Evolutionary conservation across 2,888 invertebrate genomes (phyloP).

Genomic region (Strigamia transsilvanica): DNA sequence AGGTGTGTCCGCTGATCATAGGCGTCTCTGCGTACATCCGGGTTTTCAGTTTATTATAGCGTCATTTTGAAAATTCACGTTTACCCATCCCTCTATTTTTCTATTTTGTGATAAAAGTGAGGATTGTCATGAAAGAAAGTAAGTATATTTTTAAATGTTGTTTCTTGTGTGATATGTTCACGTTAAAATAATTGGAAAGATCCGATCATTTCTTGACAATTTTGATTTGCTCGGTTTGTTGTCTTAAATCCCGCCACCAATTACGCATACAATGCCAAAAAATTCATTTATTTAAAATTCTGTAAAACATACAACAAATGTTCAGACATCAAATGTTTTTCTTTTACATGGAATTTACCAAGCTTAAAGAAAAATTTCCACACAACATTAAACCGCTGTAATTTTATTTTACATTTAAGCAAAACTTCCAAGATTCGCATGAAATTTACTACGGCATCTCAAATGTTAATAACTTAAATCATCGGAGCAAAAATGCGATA

Average conservation of each 20-base stretch:
- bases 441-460: background rate
- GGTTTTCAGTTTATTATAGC: background rate
- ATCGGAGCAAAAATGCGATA: background rate
- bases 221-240: background rate
- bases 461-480: background rate
- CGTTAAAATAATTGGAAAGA: no score
- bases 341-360: background rate
- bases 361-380: background rate
- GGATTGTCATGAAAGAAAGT: no score
- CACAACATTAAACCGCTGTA: background rate
- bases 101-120: no score
- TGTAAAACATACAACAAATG: conserved; percentile 45
- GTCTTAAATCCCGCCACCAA: background rate
- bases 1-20: no score
- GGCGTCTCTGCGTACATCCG: background rate
- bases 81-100: no score
- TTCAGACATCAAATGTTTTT: background rate
- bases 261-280: conserved; percentile 2
- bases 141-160: no score
- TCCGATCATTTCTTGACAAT: background rate
- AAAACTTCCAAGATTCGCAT: no score
- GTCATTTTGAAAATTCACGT: background rate
- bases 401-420: no score
- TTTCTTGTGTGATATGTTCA: no score
- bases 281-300: conserved; percentile 11